These are phyloP conservation scores for Syngnathus acus DNA, from an alignment of 2,797 vertebrate species.

Conservation along the genomic window DNA sequence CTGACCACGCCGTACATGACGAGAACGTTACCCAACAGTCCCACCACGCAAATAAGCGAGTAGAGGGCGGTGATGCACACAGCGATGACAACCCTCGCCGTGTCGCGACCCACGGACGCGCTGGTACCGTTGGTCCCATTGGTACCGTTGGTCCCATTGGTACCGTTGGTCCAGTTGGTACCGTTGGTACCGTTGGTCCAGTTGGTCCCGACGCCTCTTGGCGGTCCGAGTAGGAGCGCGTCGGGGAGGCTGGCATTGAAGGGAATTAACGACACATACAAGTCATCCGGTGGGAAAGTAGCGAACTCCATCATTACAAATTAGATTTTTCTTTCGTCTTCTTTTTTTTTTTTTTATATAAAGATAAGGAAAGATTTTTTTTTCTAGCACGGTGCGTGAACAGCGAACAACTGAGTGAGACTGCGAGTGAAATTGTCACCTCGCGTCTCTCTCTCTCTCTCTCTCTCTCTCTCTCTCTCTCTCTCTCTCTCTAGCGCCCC, in stretches of 20 bases:
- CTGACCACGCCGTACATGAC: conserved; percentile 95
- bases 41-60: conserved; percentile 87
- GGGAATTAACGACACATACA: conserved; percentile 34
- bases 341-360: background rate
- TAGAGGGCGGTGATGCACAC: conserved; percentile 89
- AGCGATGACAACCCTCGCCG: conserved; percentile 68
- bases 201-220: conserved; percentile 25
- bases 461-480: background rate
- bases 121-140: conserved; percentile 56
- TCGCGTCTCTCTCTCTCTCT: conserved; percentile 6
- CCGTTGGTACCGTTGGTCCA: conserved; percentile 57
- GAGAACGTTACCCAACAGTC: conserved; percentile 88
- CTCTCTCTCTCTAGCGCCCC: background rate
- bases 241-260: conserved; percentile 59
- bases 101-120: conserved; percentile 45
- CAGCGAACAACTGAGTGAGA: conserved; percentile 19
- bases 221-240: conserved; percentile 36
- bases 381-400: conserved; percentile 6
- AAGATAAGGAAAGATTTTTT: background rate
- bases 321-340: background rate
- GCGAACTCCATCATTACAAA: conserved; percentile 60
- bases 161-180: conserved; percentile 59
- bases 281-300: conserved; percentile 30
- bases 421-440: conserved; percentile 16
- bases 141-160: conserved; percentile 61